Conservation (phyloP, 2,888 invertebrate genomes). For the Entomobrya multifasciata region DNA sequence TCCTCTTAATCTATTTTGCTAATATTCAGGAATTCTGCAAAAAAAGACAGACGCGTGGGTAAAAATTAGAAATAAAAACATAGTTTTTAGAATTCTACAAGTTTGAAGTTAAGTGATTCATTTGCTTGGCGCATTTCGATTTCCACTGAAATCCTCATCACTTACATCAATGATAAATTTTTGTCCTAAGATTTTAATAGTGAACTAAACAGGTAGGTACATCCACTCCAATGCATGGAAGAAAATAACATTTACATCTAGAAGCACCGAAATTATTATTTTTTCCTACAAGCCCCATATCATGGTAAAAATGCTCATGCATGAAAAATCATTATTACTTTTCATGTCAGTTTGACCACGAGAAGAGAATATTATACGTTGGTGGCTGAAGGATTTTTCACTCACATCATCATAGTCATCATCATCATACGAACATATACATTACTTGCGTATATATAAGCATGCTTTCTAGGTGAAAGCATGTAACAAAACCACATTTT, state of each 20-base stretch:
- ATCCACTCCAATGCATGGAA: too few species aligned
- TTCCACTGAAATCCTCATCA: too few species aligned
- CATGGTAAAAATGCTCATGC: background rate
- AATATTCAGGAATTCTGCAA: too few species aligned
- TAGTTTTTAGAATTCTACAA: too few species aligned
- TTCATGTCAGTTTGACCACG: slow-evolving; percentile 8
- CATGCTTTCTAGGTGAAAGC: slow-evolving; percentile 11
- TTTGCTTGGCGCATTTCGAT: too few species aligned
- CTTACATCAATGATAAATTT: background rate
- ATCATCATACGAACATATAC: background rate
- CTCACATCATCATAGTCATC: background rate
- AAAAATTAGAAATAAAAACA: too few species aligned
- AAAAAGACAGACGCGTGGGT: too few species aligned
- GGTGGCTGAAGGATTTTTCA: background rate
- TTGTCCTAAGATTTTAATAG: too few species aligned
- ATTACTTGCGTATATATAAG: background rate
- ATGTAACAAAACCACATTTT: slow-evolving; percentile 37
- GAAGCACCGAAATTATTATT: too few species aligned
- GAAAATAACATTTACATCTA: too few species aligned
- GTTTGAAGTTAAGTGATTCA: too few species aligned
- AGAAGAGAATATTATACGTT: background rate
- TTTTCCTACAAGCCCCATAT: background rate
- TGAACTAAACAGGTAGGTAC: background rate
- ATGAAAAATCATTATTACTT: background rate
- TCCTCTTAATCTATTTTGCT: too few species aligned